Percentiles rank a stretch among this genome's conserved stretches.
Conservation (phyloP, 2,888 invertebrate genomes). For the Stenoptilia bipunctidactyla region DNA sequence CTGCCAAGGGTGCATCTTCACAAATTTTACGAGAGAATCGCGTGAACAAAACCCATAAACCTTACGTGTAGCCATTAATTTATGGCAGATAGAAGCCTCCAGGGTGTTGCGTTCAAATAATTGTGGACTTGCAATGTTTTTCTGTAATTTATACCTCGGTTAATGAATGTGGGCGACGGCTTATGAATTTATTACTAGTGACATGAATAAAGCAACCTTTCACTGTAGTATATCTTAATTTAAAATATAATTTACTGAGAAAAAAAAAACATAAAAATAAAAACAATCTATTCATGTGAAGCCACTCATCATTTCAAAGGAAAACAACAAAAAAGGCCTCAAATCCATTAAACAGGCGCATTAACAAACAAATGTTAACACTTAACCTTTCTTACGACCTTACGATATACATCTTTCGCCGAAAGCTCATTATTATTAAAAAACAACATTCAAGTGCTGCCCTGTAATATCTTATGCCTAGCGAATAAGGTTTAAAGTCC, state of each 20-base stretch:
- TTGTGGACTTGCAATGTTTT: too few species aligned
- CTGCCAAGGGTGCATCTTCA: slow-evolving; percentile 27
- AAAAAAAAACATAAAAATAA: slow-evolving; percentile 14
- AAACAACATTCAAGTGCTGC: slow-evolving; percentile 15
- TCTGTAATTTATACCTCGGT: too few species aligned
- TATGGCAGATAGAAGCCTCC: slow-evolving; percentile 2
- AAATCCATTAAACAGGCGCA: slow-evolving; percentile 62
- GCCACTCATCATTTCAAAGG: slow-evolving; percentile 52
- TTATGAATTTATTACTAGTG: too few species aligned
- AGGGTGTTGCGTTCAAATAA: background rate
- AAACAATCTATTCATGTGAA: slow-evolving; percentile 47
- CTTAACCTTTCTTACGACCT: slow-evolving; percentile 63
- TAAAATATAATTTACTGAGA: too few species aligned
- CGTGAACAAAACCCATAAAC: slow-evolving; percentile 30
- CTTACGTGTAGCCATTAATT: slow-evolving; percentile 1
- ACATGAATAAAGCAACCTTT: too few species aligned
- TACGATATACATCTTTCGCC: slow-evolving; percentile 59
- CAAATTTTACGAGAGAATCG: slow-evolving; percentile 30
- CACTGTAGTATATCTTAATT: too few species aligned
- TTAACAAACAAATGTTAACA: slow-evolving; percentile 71
- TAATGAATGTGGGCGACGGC: too few species aligned
- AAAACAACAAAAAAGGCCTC: slow-evolving; percentile 49
- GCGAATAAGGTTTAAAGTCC: slow-evolving; percentile 21
- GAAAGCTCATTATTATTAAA: slow-evolving; percentile 55
- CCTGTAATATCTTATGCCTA: slow-evolving; percentile 9